Evolutionary conservation across 2,113 vertebrate species (phyloP).

Genomic region (Brachypodius melanocephalos): DNA sequence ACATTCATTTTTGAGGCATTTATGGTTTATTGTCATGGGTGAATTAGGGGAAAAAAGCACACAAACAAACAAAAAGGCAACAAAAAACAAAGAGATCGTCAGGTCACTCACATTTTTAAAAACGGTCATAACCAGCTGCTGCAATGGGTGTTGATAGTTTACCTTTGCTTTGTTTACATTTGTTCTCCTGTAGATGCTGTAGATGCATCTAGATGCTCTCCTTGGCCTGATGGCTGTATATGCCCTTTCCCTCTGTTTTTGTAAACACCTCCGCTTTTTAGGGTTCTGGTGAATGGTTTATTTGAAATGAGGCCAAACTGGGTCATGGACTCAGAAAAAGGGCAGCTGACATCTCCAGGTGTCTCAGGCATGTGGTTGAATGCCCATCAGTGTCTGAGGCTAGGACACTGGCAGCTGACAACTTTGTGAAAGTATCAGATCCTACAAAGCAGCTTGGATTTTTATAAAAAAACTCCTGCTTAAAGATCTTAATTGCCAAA

Average conservation of each 20-base stretch:
- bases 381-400: not conserved
- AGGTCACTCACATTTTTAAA: not conserved
- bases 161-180: not conserved
- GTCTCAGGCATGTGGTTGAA: fast-evolving
- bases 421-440: not conserved
- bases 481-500: not conserved
- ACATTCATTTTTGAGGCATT: not conserved
- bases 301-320: not conserved
- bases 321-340: not conserved
- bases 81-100: not conserved
- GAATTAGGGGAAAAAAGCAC: not conserved
- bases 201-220: not conserved
- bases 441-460: not conserved
- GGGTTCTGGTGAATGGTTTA: not conserved
- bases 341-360: not conserved
- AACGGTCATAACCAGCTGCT: not conserved
- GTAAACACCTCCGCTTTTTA: fast-evolving
- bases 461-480: not conserved
- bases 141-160: not conserved
- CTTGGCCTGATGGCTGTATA: not conserved
- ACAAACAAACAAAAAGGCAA: not conserved
- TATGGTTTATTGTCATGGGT: not conserved
- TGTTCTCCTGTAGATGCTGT: not conserved
- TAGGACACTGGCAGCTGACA: not conserved
- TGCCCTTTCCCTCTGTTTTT: not conserved